Evolutionary conservation across 2,113 vertebrate species (phyloP), one percentile per base, ranked within the genome.

Genomic region (Bufo bufo): DNA sequence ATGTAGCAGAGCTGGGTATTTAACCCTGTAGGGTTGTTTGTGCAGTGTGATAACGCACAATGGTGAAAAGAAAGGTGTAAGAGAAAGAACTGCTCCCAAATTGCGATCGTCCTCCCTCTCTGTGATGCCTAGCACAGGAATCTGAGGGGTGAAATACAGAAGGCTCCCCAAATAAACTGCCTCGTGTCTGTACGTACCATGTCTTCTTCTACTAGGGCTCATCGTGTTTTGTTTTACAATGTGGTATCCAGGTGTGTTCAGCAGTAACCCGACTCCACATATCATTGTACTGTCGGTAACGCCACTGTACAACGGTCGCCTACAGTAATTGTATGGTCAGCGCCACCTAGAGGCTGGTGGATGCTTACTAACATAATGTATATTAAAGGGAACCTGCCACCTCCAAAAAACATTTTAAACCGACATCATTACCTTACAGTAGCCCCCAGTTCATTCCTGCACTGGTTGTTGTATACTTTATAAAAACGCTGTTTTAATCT

Each of bases 241-340:
- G 88, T 89, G 16, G 92, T 93, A 90, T 85, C 93, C 91, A 92
- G 91, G 93, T 59, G n/a, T 80, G 90, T 91, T 77, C 74, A 16
- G 9, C 19, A 10, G 91, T 87, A 92, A 94, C 13, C 52, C 0
- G 86, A 89, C 56, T 89, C 90, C 84, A 17, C 69, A 52, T 17
- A 3, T 81, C 89, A 14, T 77, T 56, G 77, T 33, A 0, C 43
- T 4, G n/a, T 54, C 59, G 17, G 75, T 33, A 13, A 19, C 9
- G n/a, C 17, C 14, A 4, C 19, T 23, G 63, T 50, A 56, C 1
- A 45, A 19, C 16, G 10, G 49, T 17, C 59, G 50, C 9, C 4
- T n/a, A 66, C 61, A 65, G 10, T 0, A n/a, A 6, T 5, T 43
- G n/a, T 23, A 77, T 10, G 7, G 23, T 58, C 20, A 79, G 77